These are phyloP conservation scores for Neelides folsomi DNA, from an alignment of 2,888 invertebrate species.

Conservation along the genomic window DNA sequence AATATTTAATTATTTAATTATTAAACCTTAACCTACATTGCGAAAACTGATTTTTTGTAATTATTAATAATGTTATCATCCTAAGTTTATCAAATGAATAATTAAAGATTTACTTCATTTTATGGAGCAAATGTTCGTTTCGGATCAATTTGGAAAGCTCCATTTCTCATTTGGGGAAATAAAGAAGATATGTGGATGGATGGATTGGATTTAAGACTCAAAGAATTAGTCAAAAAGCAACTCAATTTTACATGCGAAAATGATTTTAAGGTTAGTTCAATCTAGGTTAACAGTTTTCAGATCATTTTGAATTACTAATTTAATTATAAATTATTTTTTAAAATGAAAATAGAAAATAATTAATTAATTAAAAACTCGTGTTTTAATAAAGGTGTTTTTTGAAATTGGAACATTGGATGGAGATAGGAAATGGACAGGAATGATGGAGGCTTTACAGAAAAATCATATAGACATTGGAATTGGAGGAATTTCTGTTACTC, in stretches of 20 bases:
- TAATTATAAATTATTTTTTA: too few relatives aligned
- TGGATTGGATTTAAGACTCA: conserved; percentile 19
- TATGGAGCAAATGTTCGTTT: conserved; percentile 6
- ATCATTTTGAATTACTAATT: too few relatives aligned
- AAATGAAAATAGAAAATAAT: too few relatives aligned
- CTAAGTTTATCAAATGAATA: too few relatives aligned
- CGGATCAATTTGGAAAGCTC: conserved; percentile 19
- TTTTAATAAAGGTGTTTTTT: too few relatives aligned
- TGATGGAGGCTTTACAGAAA: conserved; percentile 7
- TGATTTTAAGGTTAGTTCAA: too few relatives aligned
- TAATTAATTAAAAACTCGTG: too few relatives aligned
- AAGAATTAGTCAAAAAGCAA: conserved; percentile 6
- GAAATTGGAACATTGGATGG: neutral
- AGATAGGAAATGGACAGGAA: conserved; percentile 12
- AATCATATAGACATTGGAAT: conserved; percentile 11
- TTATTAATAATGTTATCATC: too few relatives aligned
- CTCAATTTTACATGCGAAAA: conserved; percentile 12
- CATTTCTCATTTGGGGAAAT: conserved; percentile 20
- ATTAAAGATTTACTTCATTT: conserved; percentile 10
- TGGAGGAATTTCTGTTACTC: conserved; percentile 21
- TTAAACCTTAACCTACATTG: too few relatives aligned
- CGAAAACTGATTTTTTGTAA: too few relatives aligned
- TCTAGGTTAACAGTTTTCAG: too few relatives aligned
- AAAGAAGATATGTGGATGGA: conserved; percentile 14
- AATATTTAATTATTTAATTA: too few relatives aligned